phyloP scores from a whole-genome alignment of 2,888 invertebrate species.

The Selenia dentaria region DNA sequence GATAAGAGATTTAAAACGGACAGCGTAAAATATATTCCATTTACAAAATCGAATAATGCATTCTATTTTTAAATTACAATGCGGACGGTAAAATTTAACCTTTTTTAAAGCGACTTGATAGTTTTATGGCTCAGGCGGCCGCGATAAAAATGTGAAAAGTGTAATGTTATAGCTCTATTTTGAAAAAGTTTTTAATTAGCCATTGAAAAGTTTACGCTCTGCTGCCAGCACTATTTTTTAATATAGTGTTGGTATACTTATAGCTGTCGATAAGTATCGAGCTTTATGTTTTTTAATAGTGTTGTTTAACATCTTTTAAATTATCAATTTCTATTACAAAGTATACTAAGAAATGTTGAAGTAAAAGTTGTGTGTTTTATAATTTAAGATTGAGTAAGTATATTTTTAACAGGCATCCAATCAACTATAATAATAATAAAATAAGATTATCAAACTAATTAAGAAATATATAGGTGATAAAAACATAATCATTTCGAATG shows the following conservation, averaged over 20 bases:
- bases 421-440: too few species aligned
- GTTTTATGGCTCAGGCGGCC: conserved; percentile 7
- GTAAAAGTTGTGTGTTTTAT: too few species aligned
- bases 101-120: conserved; percentile 16
- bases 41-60: conserved; percentile 14
- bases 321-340: too few species aligned
- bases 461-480: too few species aligned
- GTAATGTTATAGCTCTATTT: conserved; percentile 4
- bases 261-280: too few species aligned
- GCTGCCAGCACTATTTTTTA: conserved; percentile 4
- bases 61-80: conserved; percentile 16
- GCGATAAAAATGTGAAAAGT: conserved; percentile 9
- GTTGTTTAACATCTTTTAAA: too few species aligned
- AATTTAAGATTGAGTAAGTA: too few species aligned
- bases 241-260: neutral
- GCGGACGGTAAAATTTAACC: conserved; percentile 4
- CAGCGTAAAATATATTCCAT: conserved; percentile 10
- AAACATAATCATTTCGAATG: too few species aligned
- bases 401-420: too few species aligned
- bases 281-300: too few species aligned
- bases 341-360: too few species aligned
- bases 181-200: conserved; percentile 13
- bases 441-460: too few species aligned
- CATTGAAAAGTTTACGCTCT: conserved; percentile 11
- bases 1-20: conserved; percentile 7